Percentiles rank a stretch among this genome's conserved stretches.
Evolutionary conservation across 2,888 invertebrate species (phyloP).

Genomic region (Alloscopus bannaensis): DNA sequence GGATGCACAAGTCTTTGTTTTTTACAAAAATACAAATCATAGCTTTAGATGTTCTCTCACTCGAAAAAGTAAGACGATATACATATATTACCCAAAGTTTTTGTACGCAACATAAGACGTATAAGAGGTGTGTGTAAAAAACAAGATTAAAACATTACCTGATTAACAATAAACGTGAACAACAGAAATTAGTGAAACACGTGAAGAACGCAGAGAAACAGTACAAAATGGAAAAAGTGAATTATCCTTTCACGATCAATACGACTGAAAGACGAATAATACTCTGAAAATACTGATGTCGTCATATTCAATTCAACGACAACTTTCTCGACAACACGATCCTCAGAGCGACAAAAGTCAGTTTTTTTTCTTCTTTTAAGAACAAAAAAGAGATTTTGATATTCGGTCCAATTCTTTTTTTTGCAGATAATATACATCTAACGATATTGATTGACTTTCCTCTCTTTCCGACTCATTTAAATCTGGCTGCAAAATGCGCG

Average conservation of each 20-base stretch:
- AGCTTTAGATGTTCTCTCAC: too few species aligned
- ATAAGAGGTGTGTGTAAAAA: too few species aligned
- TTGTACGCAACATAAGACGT: too few species aligned
- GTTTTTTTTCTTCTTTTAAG: not conserved
- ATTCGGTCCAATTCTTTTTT: slow-evolving; percentile 29
- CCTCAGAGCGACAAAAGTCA: slow-evolving; percentile 33
- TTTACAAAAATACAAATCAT: too few species aligned
- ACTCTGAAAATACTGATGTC: slow-evolving; percentile 51
- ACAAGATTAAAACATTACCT: too few species aligned
- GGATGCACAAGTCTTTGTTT: too few species aligned
- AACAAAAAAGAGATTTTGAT: slow-evolving; percentile 8
- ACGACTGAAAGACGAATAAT: slow-evolving; percentile 60
- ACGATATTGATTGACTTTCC: too few species aligned
- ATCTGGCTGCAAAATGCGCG: too few species aligned
- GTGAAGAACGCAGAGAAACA: not conserved
- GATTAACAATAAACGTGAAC: not conserved
- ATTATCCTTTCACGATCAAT: slow-evolving; percentile 34
- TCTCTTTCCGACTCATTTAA: too few species aligned
- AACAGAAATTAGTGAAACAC: slow-evolving; percentile 2
- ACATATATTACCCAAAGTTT: too few species aligned
- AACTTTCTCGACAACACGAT: slow-evolving; percentile 26
- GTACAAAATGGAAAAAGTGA: slow-evolving; percentile 38
- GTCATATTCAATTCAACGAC: slow-evolving; percentile 25
- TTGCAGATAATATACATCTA: too few species aligned
- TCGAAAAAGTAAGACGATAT: too few species aligned